Conservation (phyloP, 2,797 vertebrate genomes). For the Distichodus sexfasciatus region DNA sequence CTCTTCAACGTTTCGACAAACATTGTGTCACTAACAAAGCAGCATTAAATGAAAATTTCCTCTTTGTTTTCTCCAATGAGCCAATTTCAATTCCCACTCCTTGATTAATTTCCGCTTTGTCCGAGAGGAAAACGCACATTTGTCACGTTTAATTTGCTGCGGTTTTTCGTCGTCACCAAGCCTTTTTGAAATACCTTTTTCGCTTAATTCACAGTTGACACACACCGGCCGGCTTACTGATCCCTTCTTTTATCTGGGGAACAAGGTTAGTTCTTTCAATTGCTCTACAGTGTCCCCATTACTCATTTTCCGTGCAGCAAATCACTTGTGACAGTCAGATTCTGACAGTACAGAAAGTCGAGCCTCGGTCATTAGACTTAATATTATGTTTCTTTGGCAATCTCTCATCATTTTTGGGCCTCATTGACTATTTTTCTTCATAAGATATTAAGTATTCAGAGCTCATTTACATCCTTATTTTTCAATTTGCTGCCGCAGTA, state of each 20-base stretch:
- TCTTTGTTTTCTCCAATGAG: neutral
- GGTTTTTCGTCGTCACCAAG: conserved; percentile 29
- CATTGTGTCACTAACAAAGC: neutral
- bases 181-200: conserved; percentile 38
- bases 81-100: neutral
- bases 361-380: conserved; percentile 60
- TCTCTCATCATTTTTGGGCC: conserved; percentile 78
- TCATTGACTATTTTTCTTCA: conserved; percentile 80
- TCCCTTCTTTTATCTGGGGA: conserved; percentile 58
- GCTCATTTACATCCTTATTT: conserved; percentile 97
- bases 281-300: conserved; percentile 62
- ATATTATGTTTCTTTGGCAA: conserved; percentile 71
- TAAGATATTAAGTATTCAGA: conserved; percentile 95
- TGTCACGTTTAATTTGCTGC: conserved; percentile 20
- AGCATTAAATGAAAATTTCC: neutral
- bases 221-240: conserved; percentile 61
- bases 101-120: neutral
- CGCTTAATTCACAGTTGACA: conserved; percentile 57
- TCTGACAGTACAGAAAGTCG: conserved; percentile 55
- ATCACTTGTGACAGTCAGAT: conserved; percentile 59
- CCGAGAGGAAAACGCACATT: neutral
- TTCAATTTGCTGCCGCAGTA: conserved; percentile 97
- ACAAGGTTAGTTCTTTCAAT: conserved; percentile 64
- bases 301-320: conserved; percentile 60
- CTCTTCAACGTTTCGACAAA: too few species aligned